Conservation (phyloP, 2,888 invertebrate genomes). For the Salpingus planirostris region DNA sequence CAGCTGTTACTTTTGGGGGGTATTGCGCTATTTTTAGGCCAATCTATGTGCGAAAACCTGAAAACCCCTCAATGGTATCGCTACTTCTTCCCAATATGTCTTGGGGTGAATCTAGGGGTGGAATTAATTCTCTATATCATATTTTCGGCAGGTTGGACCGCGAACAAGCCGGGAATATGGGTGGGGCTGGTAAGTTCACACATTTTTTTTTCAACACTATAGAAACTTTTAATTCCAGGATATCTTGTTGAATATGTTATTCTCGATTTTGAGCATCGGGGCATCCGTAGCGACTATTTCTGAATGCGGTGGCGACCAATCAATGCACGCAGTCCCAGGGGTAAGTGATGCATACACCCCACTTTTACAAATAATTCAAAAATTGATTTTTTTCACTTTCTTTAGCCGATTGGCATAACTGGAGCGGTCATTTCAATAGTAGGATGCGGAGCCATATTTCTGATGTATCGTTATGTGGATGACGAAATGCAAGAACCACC, state of each 20-base stretch:
- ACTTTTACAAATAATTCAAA: too few species aligned
- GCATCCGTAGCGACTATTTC: slow-evolving; percentile 6
- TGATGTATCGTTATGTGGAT: slow-evolving; percentile 24
- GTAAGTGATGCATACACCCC: too few species aligned
- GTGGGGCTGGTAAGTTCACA: slow-evolving; percentile 7
- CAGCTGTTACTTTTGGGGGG: slow-evolving; percentile 10
- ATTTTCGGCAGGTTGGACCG: slow-evolving; percentile 12
- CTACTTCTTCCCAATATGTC: slow-evolving; percentile 5
- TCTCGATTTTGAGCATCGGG: slow-evolving; percentile 6
- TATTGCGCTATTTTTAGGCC: slow-evolving; percentile 11
- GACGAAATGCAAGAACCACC: slow-evolving; percentile 13
- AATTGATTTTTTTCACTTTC: too few species aligned
- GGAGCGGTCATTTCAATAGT: slow-evolving; percentile 19
- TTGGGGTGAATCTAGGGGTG: slow-evolving; percentile 6
- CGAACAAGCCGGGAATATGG: slow-evolving; percentile 11
- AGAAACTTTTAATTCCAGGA: slow-evolving; percentile 5
- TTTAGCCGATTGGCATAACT: slow-evolving; percentile 20
- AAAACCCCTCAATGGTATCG: slow-evolving; percentile 10
- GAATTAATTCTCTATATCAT: slow-evolving; percentile 11
- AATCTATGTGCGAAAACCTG: slow-evolving; percentile 4
- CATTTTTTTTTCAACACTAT: not conserved
- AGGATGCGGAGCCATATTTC: slow-evolving; percentile 23
- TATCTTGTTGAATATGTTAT: slow-evolving; percentile 9
- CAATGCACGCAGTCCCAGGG: slow-evolving; percentile 9
- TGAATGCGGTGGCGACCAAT: slow-evolving; percentile 4